phyloP scores from a whole-genome alignment of 1,140 invertebrate species.

The Temnothorax longispinosus region DNA sequence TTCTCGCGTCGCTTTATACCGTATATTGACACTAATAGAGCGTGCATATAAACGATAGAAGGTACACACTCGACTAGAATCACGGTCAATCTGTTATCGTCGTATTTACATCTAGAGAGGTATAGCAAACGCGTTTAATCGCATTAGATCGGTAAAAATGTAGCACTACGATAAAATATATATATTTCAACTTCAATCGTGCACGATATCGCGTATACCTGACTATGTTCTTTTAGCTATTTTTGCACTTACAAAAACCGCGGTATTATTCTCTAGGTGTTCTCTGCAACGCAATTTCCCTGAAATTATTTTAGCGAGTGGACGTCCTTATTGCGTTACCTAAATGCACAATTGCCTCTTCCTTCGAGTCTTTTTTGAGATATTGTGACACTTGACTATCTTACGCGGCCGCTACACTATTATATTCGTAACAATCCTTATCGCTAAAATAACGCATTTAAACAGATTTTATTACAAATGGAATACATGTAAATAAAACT shows the following conservation, averaged over 20 bases:
- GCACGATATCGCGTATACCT: background rate
- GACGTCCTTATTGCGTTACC: slow-evolving; percentile 25
- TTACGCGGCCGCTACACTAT: background rate
- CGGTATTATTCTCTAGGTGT: background rate
- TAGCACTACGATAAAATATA: slow-evolving; percentile 23
- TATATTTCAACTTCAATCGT: slow-evolving; percentile 10
- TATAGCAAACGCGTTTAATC: slow-evolving; percentile 17
- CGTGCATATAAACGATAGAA: background rate
- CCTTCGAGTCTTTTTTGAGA: background rate
- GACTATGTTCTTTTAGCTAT: background rate
- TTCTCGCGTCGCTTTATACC: background rate
- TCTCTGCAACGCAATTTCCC: background rate
- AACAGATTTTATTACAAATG: background rate
- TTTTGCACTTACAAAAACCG: slow-evolving; percentile 25
- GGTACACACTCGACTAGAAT: slow-evolving; percentile 31
- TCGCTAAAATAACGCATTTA: background rate
- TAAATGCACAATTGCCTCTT: slow-evolving; percentile 8
- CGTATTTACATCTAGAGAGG: slow-evolving; percentile 30
- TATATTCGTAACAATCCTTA: background rate
- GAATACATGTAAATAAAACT: background rate
- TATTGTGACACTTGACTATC: slow-evolving; percentile 27
- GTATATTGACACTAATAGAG: slow-evolving; percentile 6
- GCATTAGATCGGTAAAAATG: slow-evolving; percentile 3
- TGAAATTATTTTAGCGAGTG: slow-evolving; percentile 18
- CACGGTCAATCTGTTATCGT: background rate